Evolutionary conservation across 1,140 invertebrate species (phyloP), one percentile per base, ranked within the genome.

Genomic region (Drosophila carrolli): DNA sequence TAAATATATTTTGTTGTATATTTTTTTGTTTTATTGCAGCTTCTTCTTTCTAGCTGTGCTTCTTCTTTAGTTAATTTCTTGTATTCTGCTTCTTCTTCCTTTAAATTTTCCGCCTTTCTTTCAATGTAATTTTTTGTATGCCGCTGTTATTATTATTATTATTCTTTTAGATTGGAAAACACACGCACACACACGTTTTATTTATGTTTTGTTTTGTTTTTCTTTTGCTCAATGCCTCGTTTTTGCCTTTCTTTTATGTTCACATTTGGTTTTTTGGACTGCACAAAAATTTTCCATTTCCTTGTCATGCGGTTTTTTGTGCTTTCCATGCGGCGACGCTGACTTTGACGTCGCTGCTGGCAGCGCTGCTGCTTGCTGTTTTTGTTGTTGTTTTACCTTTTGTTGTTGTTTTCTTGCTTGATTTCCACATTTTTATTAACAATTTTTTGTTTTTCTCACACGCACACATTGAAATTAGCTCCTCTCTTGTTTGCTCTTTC

Each of bases 261-360:
- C 44, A 51, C 55, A 54, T 77, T 76, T 76, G 44, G 41, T 61
- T 41, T 58, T 66, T 40, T 48, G 66, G 27, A 53, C 54, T 71
- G 66, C 55, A 71, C 53, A 57, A 57, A 67, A 71, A 71, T 76
- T 75, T 55, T 75, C 53, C 29, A 66, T 76, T 66, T 70, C 55
- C 75, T 78, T 77, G 75, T 78, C 65, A 78, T 78, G 75, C 75
- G 73, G 75, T 62, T 72, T 77, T 71, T 62, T 67, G 75, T 53
- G 46, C 57, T 78, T 55, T 58, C 75, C 61, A 61, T 71, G 74
- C 75, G 54, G 48, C 72, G 53, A 75, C 73, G 61, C 72, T 76
- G 61, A 50, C 61, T 48, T 51, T 55, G 54, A 48, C 61, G 72
- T 67, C 74, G 55, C 58, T 58, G 70, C 70, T 55, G 23, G 37